Evolutionary conservation across 2,888 invertebrate genomes (phyloP).

Genomic region (Drosophila phalerata): DNA sequence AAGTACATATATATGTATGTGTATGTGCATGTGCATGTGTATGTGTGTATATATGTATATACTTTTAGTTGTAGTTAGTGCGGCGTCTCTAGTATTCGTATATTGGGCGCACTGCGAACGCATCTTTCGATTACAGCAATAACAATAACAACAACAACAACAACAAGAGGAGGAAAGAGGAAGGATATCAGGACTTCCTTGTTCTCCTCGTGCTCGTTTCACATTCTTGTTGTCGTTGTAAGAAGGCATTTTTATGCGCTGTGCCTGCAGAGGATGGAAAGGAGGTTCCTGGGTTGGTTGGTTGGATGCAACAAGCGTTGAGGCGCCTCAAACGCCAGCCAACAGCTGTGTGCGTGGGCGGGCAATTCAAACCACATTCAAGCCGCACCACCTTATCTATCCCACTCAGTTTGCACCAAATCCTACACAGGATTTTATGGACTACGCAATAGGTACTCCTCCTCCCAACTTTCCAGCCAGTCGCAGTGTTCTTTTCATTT

Average conservation of each 20-base stretch:
- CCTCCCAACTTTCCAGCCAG: constrained; percentile 65
- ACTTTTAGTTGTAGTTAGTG: constrained; percentile 42
- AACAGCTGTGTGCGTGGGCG: constrained; percentile 51
- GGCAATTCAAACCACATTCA: constrained; percentile 29
- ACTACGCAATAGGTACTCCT: constrained; percentile 72
- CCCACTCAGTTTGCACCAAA: constrained; percentile 38
- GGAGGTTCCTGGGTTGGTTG: too few species aligned
- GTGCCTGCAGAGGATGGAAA: constrained; percentile 46
- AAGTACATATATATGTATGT: constrained; percentile 21
- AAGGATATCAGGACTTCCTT: constrained; percentile 6
- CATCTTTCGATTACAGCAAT: constrained; percentile 78
- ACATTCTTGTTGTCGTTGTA: constrained; percentile 60
- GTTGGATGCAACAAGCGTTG: constrained; percentile 74
- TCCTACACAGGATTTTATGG: constrained; percentile 62
- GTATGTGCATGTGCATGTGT: constrained; percentile 6
- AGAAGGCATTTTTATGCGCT: constrained; percentile 79
- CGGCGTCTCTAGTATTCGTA: constrained; percentile 41
- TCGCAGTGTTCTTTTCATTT: constrained; percentile 27
- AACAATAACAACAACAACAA: constrained; percentile 41
- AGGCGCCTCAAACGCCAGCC: constrained; percentile 30
- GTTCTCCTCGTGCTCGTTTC: constrained; percentile 24
- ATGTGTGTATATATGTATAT: constrained; percentile 20
- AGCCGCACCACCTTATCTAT: not conserved
- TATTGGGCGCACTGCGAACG: constrained; percentile 70
- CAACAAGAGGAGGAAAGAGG: not conserved